phyloP scores from a whole-genome alignment of 1,140 invertebrate species.

The Geopemphigus sp. region DNA sequence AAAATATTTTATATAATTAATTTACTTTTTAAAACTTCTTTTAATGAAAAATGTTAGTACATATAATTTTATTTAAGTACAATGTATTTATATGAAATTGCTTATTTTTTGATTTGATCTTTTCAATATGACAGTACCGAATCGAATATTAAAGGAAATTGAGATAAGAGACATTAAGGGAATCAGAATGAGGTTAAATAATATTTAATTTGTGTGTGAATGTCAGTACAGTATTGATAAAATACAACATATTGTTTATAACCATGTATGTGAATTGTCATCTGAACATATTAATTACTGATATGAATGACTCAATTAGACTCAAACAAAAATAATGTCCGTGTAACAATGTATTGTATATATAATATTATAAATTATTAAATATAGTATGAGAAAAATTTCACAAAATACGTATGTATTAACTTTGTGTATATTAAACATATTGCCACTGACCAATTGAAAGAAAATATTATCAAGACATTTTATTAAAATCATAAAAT shows the following conservation, averaged over 20 bases:
- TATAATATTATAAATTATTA: background rate
- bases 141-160: slow-evolving; percentile 25
- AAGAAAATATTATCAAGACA: no score
- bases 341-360: background rate
- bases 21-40: background rate
- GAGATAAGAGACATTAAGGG: background rate
- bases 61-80: slow-evolving; percentile 30
- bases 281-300: background rate
- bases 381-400: background rate
- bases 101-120: slow-evolving; percentile 43
- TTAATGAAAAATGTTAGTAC: slow-evolving; percentile 20
- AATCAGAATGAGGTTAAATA: background rate
- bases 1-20: slow-evolving; percentile 2
- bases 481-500: background rate
- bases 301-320: background rate
- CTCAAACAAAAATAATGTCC: background rate
- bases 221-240: background rate
- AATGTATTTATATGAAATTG: slow-evolving; percentile 25
- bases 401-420: no score
- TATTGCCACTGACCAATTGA: no score
- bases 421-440: no score
- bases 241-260: background rate
- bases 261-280: background rate
- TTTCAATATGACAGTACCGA: slow-evolving; percentile 19
- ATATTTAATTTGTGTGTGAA: background rate